Percentiles rank a stretch among this genome's conserved stretches.
Conservation (phyloP, 2,888 invertebrate genomes). For the Drosophila cognata region DNA sequence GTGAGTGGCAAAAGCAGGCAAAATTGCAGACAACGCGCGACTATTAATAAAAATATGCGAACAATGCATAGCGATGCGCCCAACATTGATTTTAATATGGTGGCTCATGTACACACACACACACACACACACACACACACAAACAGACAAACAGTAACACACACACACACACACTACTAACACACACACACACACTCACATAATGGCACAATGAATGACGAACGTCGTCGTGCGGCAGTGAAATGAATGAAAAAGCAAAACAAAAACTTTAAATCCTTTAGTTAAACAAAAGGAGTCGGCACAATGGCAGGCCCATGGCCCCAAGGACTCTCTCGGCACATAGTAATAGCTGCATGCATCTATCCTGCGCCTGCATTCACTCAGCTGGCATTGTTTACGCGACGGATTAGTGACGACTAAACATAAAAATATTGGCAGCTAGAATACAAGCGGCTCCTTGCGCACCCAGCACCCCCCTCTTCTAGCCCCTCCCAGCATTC, state of each 20-base stretch:
- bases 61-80: constrained; percentile 61
- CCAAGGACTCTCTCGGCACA: constrained; percentile 26
- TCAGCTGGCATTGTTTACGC: constrained; percentile 60
- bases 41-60: constrained; percentile 74
- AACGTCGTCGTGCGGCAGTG: constrained; percentile 42
- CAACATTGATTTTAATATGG: constrained; percentile 73
- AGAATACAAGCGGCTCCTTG: constrained; percentile 29
- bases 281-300: constrained; percentile 68
- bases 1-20: constrained; percentile 37
- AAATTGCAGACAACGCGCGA: constrained; percentile 72
- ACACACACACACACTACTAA: not conserved
- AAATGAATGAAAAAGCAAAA: constrained; percentile 70
- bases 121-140: constrained; percentile 9
- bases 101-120: constrained; percentile 30
- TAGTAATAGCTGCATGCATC: constrained; percentile 2
- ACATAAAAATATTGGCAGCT: constrained; percentile 70
- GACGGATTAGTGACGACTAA: constrained; percentile 71
- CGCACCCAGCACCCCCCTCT: not conserved
- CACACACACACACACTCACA: constrained; percentile 14
- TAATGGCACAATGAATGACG: constrained; percentile 63
- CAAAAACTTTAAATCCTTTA: constrained; percentile 76
- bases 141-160: constrained; percentile 3
- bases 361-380: constrained; percentile 48
- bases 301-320: constrained; percentile 51
- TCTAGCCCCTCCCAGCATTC: too few species aligned